A percentile compares a stretch with the other conserved stretches of the same genome.
phyloP scores from a whole-genome alignment of 2,888 invertebrate genomes.

The Chaitophorus viminalis region DNA sequence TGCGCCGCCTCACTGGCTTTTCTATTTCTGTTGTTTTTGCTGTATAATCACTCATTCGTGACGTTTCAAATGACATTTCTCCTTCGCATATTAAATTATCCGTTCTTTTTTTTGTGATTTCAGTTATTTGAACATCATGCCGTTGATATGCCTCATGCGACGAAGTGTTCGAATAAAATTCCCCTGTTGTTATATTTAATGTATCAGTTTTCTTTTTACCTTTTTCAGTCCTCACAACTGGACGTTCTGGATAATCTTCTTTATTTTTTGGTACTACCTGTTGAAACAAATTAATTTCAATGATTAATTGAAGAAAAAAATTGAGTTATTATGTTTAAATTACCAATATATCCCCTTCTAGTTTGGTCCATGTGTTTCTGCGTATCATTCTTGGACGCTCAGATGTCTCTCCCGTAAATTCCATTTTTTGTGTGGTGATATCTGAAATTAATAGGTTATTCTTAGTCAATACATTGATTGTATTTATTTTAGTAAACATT shows the following conservation, averaged over 20 bases:
- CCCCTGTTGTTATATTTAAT: constrained; percentile 64
- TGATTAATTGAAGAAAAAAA: neutral
- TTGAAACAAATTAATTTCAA: neutral
- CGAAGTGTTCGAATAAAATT: constrained; percentile 65
- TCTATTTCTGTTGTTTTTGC: constrained; percentile 72
- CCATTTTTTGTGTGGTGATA: constrained; percentile 76
- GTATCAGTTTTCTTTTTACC: constrained; percentile 65
- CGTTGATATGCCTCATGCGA: constrained; percentile 65
- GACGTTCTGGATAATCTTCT: constrained; percentile 65
- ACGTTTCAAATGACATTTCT: constrained; percentile 75
- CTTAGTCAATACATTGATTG: neutral
- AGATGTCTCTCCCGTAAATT: constrained; percentile 76
- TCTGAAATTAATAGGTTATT: constrained; percentile 69
- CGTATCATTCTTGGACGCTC: constrained; percentile 76
- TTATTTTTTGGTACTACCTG: constrained; percentile 64
- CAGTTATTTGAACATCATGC: constrained; percentile 64
- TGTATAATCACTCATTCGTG: constrained; percentile 74
- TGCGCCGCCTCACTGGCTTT: constrained; percentile 73
- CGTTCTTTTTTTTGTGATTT: constrained; percentile 64
- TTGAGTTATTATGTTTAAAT: constrained; percentile 71
- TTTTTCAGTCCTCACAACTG: constrained; percentile 64
- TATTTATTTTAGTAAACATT: neutral
- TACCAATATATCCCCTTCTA: constrained; percentile 78
- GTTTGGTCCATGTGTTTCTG: constrained; percentile 81
- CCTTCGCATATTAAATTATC: constrained; percentile 66